These are phyloP conservation scores for Camponotus fellah DNA, from an alignment of 2,888 invertebrate genomes.

Conservation along the genomic window DNA sequence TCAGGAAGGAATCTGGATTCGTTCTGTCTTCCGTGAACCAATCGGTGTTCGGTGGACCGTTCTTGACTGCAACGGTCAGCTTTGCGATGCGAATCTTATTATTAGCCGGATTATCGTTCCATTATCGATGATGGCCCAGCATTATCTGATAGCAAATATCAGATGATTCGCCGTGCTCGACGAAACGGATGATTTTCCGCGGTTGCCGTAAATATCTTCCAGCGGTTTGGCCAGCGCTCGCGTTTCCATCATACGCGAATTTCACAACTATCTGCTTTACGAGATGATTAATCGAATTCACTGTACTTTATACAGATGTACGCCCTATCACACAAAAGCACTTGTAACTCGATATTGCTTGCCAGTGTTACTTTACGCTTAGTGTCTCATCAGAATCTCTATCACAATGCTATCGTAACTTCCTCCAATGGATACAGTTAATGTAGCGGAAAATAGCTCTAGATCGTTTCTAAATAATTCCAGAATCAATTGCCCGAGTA, in stretches of 20 bases:
- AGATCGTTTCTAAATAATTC: background rate
- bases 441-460: background rate
- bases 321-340: slow-evolving; percentile 5
- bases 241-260: slow-evolving; percentile 57
- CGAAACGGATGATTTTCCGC: slow-evolving; percentile 3
- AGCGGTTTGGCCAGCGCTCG: background rate
- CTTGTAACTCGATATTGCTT: background rate
- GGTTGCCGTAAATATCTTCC: slow-evolving; percentile 5
- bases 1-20: slow-evolving; percentile 12
- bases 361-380: background rate
- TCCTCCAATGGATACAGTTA: background rate
- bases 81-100: slow-evolving; percentile 1
- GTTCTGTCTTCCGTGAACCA: slow-evolving; percentile 3
- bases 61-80: slow-evolving; percentile 21
- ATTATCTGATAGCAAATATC: slow-evolving; percentile 70
- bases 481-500: background rate
- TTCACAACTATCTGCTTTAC: slow-evolving; percentile 1
- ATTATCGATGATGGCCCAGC: slow-evolving; percentile 38
- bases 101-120: slow-evolving; percentile 19
- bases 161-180: slow-evolving; percentile 47
- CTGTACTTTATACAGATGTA: slow-evolving; percentile 24
- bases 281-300: slow-evolving; percentile 22
- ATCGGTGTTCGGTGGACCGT: slow-evolving; percentile 42
- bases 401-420: background rate
- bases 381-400: background rate